A percentile compares a stretch with the other conserved stretches of the same genome.
phyloP scores from a whole-genome alignment of 23 tunicate genomes.

The Styela plicata region DNA sequence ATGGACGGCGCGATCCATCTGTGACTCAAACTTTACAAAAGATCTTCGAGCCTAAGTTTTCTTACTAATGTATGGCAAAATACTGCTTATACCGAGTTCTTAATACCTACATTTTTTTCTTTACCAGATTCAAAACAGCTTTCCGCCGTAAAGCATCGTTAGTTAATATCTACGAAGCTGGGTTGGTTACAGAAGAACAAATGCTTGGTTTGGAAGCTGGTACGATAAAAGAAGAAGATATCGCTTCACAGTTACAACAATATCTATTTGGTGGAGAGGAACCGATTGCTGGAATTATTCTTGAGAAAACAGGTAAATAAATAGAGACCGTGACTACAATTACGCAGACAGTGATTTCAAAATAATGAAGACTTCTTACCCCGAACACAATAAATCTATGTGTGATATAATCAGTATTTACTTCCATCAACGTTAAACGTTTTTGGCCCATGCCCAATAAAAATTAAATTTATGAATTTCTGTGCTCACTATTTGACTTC shows the following conservation, averaged over 20 bases:
- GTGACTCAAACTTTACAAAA: too few relatives aligned
- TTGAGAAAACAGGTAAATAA: constrained; percentile 61
- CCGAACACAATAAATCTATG: too few relatives aligned
- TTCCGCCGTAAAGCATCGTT: constrained; percentile 65
- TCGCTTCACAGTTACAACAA: constrained; percentile 61
- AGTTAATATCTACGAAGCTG: constrained; percentile 75
- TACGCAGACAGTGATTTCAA: too few relatives aligned
- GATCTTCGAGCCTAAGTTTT: background rate
- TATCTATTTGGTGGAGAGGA: constrained; percentile 97
- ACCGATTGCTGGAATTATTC: constrained; percentile 79
- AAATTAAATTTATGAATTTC: too few relatives aligned
- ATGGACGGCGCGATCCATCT: too few relatives aligned
- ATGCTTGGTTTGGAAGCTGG: constrained; percentile 58
- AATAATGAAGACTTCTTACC: too few relatives aligned
- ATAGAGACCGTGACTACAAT: too few relatives aligned
- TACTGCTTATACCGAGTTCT: background rate
- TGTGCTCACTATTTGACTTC: too few relatives aligned
- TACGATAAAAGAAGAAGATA: constrained; percentile 48
- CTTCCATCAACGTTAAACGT: too few relatives aligned
- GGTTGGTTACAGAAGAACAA: constrained; percentile 79
- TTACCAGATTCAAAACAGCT: constrained; percentile 62
- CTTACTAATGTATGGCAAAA: background rate
- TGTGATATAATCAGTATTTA: too few relatives aligned
- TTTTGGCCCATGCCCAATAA: too few relatives aligned
- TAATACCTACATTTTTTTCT: background rate